Base-by-base conservation (phyloP, 2,888 invertebrate genomes). In the Cylindroiulus punctatus region DNA sequence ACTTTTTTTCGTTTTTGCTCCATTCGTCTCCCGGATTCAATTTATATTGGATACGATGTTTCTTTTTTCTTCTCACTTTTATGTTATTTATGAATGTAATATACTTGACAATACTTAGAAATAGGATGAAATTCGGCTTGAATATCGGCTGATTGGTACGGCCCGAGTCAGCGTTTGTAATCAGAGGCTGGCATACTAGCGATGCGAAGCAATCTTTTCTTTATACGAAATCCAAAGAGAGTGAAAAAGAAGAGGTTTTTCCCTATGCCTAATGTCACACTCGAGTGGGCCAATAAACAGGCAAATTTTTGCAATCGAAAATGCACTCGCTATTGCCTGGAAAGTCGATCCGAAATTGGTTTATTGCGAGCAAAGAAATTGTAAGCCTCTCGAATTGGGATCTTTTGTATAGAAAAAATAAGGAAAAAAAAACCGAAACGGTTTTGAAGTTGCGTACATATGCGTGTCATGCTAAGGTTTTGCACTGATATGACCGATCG, bases 41-140 rank as follows among this genome's bases (percentile, higher is more conserved):
- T 65, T 65, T 65, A 65, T 65, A 65, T 65, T 65, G 65, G 65
- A 65, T 65, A 26, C 26, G 26, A 22, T 26, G 65, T 65, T 65
- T 65, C 65, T 65, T 65, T 65, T 52, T 65, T 26, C 26, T 65
- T 65, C 26, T 65, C 65, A 65, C 65, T 65, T 65, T 65, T 65
- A 65, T 65, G 65, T 65, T 65, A 65, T 65, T 65, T 65, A 65
- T 65, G 26, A 65, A 65, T 65, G 65, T 65, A 65, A 65, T 65
- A 65, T 65, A 65, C 65, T 65, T 65, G 65, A 65, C 65, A 65
- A 65, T 65, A 65, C 65, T 65, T 26, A 65, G 65, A 65, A 26
- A 65, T 65, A 26, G 65, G 26, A 65, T 65, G 65, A 65, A 65
- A 65, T 65, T 65, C 65, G n/a, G 65, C 65, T 65, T 65, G 65